phyloP scores from a whole-genome alignment of 2,113 vertebrate genomes.

The Nicator chloris region DNA sequence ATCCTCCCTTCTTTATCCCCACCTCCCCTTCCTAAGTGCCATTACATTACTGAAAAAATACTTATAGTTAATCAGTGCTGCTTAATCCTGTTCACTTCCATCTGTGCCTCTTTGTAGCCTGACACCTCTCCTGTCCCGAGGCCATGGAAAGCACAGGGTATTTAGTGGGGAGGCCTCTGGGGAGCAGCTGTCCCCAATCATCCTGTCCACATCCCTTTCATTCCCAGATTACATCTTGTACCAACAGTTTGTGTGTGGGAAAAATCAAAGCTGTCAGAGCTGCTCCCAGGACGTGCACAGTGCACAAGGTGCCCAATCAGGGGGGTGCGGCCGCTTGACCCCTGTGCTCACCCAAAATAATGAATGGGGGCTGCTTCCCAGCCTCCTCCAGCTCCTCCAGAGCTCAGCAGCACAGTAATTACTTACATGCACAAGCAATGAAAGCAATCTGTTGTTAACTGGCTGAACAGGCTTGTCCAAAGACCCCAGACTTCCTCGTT shows the following conservation, averaged over 20 bases:
- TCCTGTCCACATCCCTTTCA: neutral
- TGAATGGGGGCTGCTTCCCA: conserved; percentile 49
- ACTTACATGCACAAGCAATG: neutral
- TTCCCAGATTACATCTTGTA: conserved; percentile 49
- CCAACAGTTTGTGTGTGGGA: conserved; percentile 67
- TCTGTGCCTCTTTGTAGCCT: conserved; percentile 41
- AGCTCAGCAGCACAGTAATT: neutral
- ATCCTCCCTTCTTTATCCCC: neutral
- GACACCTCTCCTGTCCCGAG: conserved; percentile 32
- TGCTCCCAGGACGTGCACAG: conserved; percentile 38
- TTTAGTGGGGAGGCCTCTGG: neutral
- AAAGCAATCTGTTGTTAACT: conserved; percentile 40
- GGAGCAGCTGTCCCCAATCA: conserved; percentile 56
- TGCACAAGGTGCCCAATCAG: conserved; percentile 58
- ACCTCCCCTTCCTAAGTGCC: neutral
- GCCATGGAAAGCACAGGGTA: neutral
- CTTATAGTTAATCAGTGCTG: conserved; percentile 21
- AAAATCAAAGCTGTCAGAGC: conserved; percentile 65
- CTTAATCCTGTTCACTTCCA: conserved; percentile 39
- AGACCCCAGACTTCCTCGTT: neutral
- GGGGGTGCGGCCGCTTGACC: conserved; percentile 12
- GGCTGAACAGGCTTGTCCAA: neutral
- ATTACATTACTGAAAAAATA: conserved; percentile 26
- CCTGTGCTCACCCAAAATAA: conserved; percentile 34
- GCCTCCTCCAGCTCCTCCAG: conserved; percentile 27